Evolutionary conservation across 2,797 vertebrate species (phyloP).

Genomic region (Xyrichtys novacula): DNA sequence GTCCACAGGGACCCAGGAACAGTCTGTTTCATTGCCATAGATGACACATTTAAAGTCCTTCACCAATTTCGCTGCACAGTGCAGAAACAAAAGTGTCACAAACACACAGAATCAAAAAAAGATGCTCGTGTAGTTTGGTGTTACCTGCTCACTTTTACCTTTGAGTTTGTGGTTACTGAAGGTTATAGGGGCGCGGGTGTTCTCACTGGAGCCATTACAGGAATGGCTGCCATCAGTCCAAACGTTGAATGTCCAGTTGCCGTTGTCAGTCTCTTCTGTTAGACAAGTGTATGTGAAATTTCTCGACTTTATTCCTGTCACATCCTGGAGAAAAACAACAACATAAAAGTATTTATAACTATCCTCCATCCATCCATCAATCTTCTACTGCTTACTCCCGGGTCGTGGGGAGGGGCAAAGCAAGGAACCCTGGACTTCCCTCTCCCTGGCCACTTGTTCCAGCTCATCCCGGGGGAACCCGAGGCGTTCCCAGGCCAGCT

Average conservation of each 20-base stretch:
- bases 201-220: rapidly evolving
- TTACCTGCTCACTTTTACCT: slow-evolving; percentile 26
- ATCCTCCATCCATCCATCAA: no score
- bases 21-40: slow-evolving; percentile 1
- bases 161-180: rapidly evolving
- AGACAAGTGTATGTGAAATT: rapidly evolving
- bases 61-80: slow-evolving; percentile 57
- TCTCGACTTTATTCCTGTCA: rapidly evolving
- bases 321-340: background rate
- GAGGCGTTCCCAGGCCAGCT: no score
- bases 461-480: no score
- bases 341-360: background rate
- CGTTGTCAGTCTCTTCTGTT: background rate
- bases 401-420: no score
- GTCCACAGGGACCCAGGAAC: slow-evolving; percentile 67
- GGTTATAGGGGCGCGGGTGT: rapidly evolving
- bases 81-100: slow-evolving; percentile 10
- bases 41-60: slow-evolving; percentile 60
- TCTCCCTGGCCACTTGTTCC: no score
- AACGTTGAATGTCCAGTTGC: background rate
- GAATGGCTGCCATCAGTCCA: rapidly evolving
- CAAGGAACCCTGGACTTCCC: no score
- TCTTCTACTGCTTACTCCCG: no score
- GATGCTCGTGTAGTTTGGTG: background rate
- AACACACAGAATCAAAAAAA: background rate